These are phyloP conservation scores for Alectoris magna DNA, from an alignment of 2,797 vertebrate genomes.

Conservation along the genomic window DNA sequence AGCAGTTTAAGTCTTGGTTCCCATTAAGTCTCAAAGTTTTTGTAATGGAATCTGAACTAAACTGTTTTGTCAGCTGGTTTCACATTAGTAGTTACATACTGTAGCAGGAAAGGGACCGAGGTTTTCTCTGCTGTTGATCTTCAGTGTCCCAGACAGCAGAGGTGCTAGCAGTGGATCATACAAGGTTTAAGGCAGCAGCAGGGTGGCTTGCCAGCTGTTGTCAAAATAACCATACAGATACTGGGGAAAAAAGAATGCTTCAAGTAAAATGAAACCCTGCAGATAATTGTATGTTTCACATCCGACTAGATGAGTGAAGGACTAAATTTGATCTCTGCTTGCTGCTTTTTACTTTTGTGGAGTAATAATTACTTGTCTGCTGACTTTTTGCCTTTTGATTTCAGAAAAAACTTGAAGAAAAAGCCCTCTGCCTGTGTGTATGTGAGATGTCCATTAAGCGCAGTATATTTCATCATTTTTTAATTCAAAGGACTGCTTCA, in stretches of 20 bases:
- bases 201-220: not conserved
- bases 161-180: not conserved
- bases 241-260: not conserved
- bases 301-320: not conserved
- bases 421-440: accelerated
- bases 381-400: not conserved
- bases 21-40: not conserved
- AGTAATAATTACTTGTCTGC: not conserved
- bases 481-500: not conserved
- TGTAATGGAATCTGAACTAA: accelerated
- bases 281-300: not conserved
- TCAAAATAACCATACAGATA: not conserved
- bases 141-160: not conserved
- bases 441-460: not conserved
- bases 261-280: not conserved
- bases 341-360: not conserved
- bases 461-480: not conserved
- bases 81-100: not conserved
- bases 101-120: not conserved
- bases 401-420: not conserved
- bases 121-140: not conserved
- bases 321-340: not conserved
- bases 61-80: not conserved
- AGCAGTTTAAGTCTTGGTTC: not conserved
- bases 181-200: not conserved